Conservation (phyloP, 1,140 invertebrate genomes). For the Bombus waltoni region DNA sequence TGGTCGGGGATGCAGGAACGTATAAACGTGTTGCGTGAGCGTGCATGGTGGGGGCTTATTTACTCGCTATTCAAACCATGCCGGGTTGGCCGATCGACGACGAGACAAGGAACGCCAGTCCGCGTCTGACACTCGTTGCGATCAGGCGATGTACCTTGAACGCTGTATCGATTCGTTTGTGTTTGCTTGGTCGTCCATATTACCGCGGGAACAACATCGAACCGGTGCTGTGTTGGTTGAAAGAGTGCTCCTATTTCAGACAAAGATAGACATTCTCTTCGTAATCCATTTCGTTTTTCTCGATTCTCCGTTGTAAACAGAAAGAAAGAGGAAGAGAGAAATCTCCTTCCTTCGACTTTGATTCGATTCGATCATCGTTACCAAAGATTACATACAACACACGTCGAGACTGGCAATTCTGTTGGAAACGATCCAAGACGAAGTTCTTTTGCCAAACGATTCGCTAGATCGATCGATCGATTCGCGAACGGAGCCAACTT, state of each 20-base stretch:
- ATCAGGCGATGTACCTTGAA: conserved; percentile 2
- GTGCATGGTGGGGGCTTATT: conserved; percentile 68
- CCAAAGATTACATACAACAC: too few relatives aligned
- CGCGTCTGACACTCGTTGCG: conserved; percentile 58
- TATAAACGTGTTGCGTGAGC: conserved; percentile 32
- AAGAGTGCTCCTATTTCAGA: background rate
- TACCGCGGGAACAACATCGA: too few relatives aligned
- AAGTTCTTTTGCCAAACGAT: background rate
- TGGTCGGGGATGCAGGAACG: conserved; percentile 23
- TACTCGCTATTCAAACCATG: conserved; percentile 63
- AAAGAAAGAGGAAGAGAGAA: background rate
- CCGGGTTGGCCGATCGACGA: conserved; percentile 50
- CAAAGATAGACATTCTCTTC: background rate
- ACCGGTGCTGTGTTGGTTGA: background rate
- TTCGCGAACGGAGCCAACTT: background rate
- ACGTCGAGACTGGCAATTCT: too few relatives aligned
- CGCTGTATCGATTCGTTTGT: background rate
- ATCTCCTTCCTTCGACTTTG: too few relatives aligned
- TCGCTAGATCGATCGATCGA: background rate
- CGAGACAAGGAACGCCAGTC: conserved; percentile 63
- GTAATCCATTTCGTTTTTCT: background rate
- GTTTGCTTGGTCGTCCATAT: background rate
- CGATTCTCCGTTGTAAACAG: background rate
- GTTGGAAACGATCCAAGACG: too few relatives aligned
- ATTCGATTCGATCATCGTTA: background rate